These are phyloP conservation scores for Rhinoraja longicauda DNA, from an alignment of 2,797 vertebrate genomes.

Conservation along the genomic window DNA sequence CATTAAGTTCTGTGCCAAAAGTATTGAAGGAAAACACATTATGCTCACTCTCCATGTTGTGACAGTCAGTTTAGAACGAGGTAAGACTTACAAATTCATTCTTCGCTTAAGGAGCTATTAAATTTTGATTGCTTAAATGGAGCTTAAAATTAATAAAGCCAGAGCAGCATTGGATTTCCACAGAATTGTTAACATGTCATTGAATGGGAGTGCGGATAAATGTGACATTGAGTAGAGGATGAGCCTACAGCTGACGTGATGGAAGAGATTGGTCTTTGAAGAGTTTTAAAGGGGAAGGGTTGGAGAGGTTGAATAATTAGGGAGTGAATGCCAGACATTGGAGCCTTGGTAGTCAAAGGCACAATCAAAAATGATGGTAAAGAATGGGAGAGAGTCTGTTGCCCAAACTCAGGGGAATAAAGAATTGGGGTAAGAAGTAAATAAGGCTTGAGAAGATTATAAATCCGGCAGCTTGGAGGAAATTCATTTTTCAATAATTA, in stretches of 20 bases:
- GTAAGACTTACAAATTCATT: background rate
- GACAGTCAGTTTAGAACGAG: background rate
- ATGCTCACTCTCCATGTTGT: background rate
- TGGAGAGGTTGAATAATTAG: background rate
- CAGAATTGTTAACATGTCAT: background rate
- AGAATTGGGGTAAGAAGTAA: background rate
- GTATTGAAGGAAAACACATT: background rate
- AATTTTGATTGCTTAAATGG: constrained; percentile 18
- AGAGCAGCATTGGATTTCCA: background rate
- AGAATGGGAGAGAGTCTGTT: background rate
- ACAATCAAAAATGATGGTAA: background rate
- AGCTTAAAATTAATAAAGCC: constrained; percentile 10
- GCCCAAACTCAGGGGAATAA: background rate
- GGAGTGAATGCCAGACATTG: background rate
- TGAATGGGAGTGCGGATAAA: background rate
- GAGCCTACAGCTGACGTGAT: background rate
- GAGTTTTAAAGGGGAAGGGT: background rate
- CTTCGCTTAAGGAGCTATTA: background rate
- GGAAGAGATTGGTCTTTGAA: background rate
- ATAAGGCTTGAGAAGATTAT: background rate
- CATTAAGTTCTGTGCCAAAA: background rate
- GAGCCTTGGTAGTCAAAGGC: background rate
- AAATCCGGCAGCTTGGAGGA: too few species aligned
- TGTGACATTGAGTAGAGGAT: background rate
- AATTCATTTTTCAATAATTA: too few species aligned